phyloP scores from a whole-genome alignment of 2,888 invertebrate genomes.

The Dendrolimus pini region DNA sequence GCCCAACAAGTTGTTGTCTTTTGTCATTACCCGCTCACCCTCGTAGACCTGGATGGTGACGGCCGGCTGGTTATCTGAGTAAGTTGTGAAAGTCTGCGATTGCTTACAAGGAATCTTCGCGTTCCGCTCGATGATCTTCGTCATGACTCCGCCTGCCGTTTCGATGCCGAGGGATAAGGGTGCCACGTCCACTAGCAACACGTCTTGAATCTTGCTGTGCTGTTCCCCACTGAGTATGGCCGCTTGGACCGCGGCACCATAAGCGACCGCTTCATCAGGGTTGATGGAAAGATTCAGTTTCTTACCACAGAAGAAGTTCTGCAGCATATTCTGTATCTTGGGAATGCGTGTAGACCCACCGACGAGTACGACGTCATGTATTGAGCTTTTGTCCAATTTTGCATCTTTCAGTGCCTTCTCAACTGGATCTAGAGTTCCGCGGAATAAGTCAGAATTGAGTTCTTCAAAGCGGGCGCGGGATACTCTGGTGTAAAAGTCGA shows the following conservation, averaged over 20 bases:
- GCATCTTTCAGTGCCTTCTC: constrained; percentile 87
- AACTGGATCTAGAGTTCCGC: constrained; percentile 84
- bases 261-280: constrained; percentile 89
- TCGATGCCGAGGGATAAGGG: constrained; percentile 85
- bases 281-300: constrained; percentile 84
- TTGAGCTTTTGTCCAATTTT: constrained; percentile 84
- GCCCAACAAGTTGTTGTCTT: constrained; percentile 83
- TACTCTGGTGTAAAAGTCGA: constrained; percentile 82
- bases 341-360: constrained; percentile 90
- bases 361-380: constrained; percentile 88
- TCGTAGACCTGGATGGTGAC: constrained; percentile 85
- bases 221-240: constrained; percentile 85
- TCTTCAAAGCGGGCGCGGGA: constrained; percentile 87
- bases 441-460: constrained; percentile 83
- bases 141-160: constrained; percentile 88
- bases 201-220: constrained; percentile 84
- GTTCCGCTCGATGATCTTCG: constrained; percentile 84
- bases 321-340: constrained; percentile 84
- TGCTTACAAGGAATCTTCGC: constrained; percentile 83
- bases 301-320: constrained; percentile 86
- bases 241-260: constrained; percentile 85
- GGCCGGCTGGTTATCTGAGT: constrained; percentile 87
- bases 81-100: constrained; percentile 85
- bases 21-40: constrained; percentile 88
- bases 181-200: constrained; percentile 76